Base-by-base conservation (phyloP, 2,797 vertebrate genomes). In the Pterois miles region DNA sequence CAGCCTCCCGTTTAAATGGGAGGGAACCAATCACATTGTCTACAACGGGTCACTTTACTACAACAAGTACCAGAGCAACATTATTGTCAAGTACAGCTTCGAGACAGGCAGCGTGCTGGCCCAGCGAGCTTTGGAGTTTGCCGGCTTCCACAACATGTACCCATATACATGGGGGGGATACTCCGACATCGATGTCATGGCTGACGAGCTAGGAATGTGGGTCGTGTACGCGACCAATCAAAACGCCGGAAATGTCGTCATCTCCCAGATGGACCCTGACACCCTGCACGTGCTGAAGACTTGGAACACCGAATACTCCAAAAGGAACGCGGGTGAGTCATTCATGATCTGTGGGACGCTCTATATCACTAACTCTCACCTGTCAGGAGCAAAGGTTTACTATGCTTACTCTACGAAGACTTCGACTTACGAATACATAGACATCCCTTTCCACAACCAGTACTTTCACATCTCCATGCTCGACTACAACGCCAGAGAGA, bases 401-500 rank as follows among this genome's bases (percentile, higher is more conserved):
- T 99, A 98, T 34, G 96, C 98, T 1, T 99, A 97, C 76, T 97
- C 97, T 53, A 99, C 98, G 20, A 99, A 99, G 94, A 97, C 97
- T 1, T 99, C 98, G 18, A 96, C 95, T 0, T 99, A 99, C 0
- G 98, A 99, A 91, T 99, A 99, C 80, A 97, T 96, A 58, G 98
- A 99, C 91, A 99, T 99, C 86, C 98, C 98, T 6, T 99, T 99
- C 92, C 98, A 99, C 92, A 99, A 99, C 86, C 97, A 99, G 80
- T 99, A 99, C 90, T 99, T 98, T 91, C 98, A 99, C 83, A 99
- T 99, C 93, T 99, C 98, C 86, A 99, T 99, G 98, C 96, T 99
- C 60, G 97, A 99, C 94, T 99, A 99, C 92, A 99, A 99, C 8
- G 96, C 98, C 75, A 95, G 96, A 82, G 98, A 99, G 91, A 94